Conservation (phyloP, 2,888 invertebrate species). For the Tinea semifulvella region DNA sequence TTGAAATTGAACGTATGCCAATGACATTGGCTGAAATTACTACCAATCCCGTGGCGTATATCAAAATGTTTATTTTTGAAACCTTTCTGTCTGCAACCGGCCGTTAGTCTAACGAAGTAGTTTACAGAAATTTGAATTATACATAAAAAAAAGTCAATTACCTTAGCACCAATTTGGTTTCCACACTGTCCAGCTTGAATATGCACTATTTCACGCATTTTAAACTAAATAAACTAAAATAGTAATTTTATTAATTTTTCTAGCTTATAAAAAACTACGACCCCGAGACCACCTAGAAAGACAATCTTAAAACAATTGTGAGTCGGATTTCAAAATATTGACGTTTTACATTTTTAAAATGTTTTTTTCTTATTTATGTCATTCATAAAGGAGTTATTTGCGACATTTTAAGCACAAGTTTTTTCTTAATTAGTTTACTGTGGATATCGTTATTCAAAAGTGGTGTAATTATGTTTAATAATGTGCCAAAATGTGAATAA, state of each 20-base stretch:
- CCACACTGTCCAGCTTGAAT: constrained; percentile 85
- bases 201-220: constrained; percentile 84
- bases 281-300: constrained; percentile 37
- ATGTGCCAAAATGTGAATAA: too few species aligned
- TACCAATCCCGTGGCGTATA: too few species aligned
- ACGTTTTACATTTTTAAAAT: not conserved
- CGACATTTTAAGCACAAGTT: too few species aligned
- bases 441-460: too few species aligned
- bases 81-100: not conserved
- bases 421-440: too few species aligned
- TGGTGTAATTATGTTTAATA: too few species aligned
- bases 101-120: not conserved
- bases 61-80: too few species aligned
- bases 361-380: not conserved
- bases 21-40: too few species aligned
- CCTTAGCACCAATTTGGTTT: constrained; percentile 61
- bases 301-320: constrained; percentile 28
- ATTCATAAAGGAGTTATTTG: too few species aligned
- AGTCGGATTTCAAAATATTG: not conserved
- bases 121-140: not conserved
- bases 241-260: constrained; percentile 7
- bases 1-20: too few species aligned
- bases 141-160: constrained; percentile 24
- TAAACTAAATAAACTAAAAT: constrained; percentile 21
- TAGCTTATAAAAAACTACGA: constrained; percentile 7